A percentile compares a stretch with the other conserved stretches of the same genome.
Evolutionary conservation across 2,113 vertebrate species (phyloP).

Genomic region (Saguinus imperator): DNA sequence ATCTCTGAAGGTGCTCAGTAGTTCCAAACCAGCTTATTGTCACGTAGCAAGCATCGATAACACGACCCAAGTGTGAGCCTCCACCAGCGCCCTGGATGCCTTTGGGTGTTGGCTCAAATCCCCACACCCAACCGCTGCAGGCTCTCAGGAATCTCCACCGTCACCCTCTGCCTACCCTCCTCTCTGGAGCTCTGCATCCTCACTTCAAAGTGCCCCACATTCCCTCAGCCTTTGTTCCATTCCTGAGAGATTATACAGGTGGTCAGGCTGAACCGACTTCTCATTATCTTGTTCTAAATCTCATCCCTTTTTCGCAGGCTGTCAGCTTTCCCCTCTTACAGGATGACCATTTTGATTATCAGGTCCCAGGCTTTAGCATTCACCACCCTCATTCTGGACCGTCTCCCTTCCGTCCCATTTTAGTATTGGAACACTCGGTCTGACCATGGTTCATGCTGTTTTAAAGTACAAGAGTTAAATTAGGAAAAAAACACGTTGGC

Average conservation of each 20-base stretch:
- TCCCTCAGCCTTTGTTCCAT: background rate
- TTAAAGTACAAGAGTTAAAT: background rate
- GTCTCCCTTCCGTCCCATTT: background rate
- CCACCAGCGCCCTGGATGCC: background rate
- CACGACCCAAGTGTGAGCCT: background rate
- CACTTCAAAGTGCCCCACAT: background rate
- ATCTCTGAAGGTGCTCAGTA: background rate
- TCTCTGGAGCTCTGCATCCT: background rate
- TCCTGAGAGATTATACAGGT: background rate
- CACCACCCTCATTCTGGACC: fast-evolving
- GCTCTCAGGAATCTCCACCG: background rate
- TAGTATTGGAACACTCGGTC: background rate
- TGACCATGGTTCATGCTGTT: background rate
- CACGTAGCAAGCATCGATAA: background rate
- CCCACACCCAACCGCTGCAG: too few relatives aligned
- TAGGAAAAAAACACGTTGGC: background rate
- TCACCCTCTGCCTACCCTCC: background rate
- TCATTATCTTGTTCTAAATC: background rate
- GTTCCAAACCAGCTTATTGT: background rate
- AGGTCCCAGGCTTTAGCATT: background rate
- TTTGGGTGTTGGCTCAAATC: background rate
- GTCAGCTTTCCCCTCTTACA: background rate
- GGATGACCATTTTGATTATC: background rate
- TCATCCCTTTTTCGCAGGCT: background rate
- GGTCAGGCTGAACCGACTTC: too few relatives aligned